phyloP scores from a whole-genome alignment of 1,140 invertebrate species.

The Lepidostoma basale region DNA sequence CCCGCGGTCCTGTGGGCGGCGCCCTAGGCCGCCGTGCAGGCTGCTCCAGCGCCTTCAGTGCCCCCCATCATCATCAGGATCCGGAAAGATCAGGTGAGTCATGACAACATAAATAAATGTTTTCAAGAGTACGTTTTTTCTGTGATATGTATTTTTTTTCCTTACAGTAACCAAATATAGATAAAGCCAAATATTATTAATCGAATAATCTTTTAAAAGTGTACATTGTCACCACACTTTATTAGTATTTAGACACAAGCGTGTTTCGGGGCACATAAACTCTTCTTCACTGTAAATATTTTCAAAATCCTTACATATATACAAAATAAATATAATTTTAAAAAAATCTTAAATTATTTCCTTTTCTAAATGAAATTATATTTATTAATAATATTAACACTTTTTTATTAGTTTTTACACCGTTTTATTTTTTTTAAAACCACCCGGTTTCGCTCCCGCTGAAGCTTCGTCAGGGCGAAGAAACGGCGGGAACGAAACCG shows the following conservation, averaged over 20 bases:
- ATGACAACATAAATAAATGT: neutral
- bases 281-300: too few species aligned
- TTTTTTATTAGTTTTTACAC: too few species aligned
- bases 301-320: too few species aligned
- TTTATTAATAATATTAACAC: too few species aligned
- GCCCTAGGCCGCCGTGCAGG: slow-evolving; percentile 58
- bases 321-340: too few species aligned
- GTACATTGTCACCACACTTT: neutral
- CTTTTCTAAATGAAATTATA: too few species aligned
- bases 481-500: too few species aligned
- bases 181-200: neutral
- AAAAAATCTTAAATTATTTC: too few species aligned
- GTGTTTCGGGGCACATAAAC: neutral
- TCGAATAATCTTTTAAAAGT: neutral
- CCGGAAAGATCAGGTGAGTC: slow-evolving; percentile 27
- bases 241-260: neutral
- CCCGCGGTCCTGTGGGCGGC: slow-evolving; percentile 50
- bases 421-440: too few species aligned
- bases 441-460: too few species aligned
- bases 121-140: neutral
- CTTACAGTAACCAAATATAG: neutral
- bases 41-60: slow-evolving; percentile 64
- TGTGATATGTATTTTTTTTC: neutral
- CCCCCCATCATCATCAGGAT: slow-evolving; percentile 49
- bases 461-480: too few species aligned